Evolutionary conservation across 2,113 vertebrate species (phyloP).

Genomic region (rabbit (Oryctolagus cuniculus)): DNA sequence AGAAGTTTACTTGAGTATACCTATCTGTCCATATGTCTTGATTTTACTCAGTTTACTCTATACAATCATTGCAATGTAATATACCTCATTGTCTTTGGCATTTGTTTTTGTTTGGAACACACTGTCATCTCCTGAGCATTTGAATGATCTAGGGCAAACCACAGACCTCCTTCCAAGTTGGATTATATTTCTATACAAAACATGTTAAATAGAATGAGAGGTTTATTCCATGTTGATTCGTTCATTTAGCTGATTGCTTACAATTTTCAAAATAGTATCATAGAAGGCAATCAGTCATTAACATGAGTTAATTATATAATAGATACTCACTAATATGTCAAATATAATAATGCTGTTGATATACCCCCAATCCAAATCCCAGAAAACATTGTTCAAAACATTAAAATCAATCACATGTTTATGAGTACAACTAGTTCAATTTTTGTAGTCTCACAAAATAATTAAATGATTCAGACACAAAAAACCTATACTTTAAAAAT

Average conservation of each 20-base stretch:
- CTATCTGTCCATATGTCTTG: background rate
- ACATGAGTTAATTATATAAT: background rate
- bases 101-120: background rate
- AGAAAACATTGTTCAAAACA: conserved; percentile 8
- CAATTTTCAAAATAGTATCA: conserved; percentile 23
- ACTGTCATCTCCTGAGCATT: background rate
- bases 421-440: background rate
- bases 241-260: background rate
- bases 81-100: background rate
- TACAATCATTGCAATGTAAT: background rate
- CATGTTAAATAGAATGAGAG: background rate
- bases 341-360: conserved; percentile 13
- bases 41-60: conserved; percentile 2
- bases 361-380: background rate
- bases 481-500: background rate
- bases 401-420: background rate
- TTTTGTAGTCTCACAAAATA: background rate
- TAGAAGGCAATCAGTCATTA: background rate
- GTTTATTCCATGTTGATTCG: background rate
- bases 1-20: too few species aligned
- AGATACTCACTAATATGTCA: background rate
- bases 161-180: background rate
- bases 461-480: conserved; percentile 3
- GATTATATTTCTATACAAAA: background rate
- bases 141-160: background rate